Evolutionary conservation across 2,797 vertebrate genomes (phyloP).

Genomic region (Microctenopoma steveboyesi): DNA sequence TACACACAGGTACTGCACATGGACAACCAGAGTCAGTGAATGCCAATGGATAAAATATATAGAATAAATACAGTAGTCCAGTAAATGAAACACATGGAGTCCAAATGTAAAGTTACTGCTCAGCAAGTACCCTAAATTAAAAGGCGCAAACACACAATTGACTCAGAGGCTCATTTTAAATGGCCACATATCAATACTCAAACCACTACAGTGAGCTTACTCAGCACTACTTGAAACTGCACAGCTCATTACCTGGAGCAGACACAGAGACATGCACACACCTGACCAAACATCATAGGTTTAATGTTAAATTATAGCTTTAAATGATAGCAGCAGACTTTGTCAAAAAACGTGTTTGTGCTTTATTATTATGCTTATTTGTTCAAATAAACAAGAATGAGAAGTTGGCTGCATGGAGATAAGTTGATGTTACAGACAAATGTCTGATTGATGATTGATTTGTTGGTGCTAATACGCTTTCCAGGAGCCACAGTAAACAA

Average conservation of each 20-base stretch:
- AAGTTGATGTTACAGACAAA: too few species aligned
- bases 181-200: slow-evolving; percentile 57
- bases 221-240: slow-evolving; percentile 38
- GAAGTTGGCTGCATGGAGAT: too few species aligned
- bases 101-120: not conserved
- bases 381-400: too few species aligned
- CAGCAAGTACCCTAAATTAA: slow-evolving; percentile 49
- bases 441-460: too few species aligned
- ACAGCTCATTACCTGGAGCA: slow-evolving; percentile 27
- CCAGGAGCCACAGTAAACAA: too few species aligned
- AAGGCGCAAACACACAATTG: slow-evolving; percentile 20
- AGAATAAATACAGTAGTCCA: not conserved
- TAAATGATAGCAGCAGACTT: not conserved
- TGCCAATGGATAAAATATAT: too few species aligned
- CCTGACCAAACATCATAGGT: not conserved
- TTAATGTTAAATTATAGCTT: not conserved
- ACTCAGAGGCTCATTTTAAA: slow-evolving; percentile 37
- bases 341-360: too few species aligned
- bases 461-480: too few species aligned
- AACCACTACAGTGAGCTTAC: slow-evolving; percentile 51
- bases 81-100: slow-evolving; percentile 11
- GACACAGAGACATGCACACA: slow-evolving; percentile 4
- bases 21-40: not conserved
- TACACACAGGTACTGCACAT: not conserved
- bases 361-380: too few species aligned